Evolutionary conservation across 2,888 invertebrate genomes (phyloP), one percentile per base, ranked within the genome.

Genomic region (Trissolcus japonicus): DNA sequence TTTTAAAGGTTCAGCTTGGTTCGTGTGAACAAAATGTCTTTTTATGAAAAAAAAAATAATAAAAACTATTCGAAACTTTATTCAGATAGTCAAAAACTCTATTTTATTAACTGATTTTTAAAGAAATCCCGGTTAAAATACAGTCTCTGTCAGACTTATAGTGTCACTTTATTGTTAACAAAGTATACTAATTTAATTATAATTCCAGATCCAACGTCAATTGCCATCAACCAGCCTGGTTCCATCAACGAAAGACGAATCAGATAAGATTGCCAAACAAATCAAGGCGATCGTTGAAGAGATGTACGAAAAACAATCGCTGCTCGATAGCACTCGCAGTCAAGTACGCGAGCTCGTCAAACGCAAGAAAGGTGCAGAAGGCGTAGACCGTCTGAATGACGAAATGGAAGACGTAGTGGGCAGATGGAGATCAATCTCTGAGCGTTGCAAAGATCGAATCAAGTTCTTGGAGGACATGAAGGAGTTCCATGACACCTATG

Each of bases 271-370:
- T 48, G 94, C 95, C 79, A 94, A 94, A 83, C 94, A 94, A 84
- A 93, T 96, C 21, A 94, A 96, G 83, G 92, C 93, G 29, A 93
- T 96, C 0, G 91, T 96, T 25, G 97, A 97, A 86, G 97, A 97
- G 84, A 95, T 97, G 94, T 96, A 96, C 81, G 97, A 97, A 89
- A 96, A 96, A 82, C 97, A 98, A 88, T 95, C 96, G 53, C 90
- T 96, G 29, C 90, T 98, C 2, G 98, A 98, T 87, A 95, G 95
- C 48, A 96, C 98, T 11, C 94, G 94, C 88, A 94, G 94, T 43
- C 97, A 97, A 90, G 94, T 97, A 6, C 94, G 94, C 67, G 97
- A 98, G 85, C 91, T 98, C 1, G 90, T 98, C 41, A 93, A 94
- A 73, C 94, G 96, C 68, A 96, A 97, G 86, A 94, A 95, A 16